Percentiles rank a stretch among this genome's conserved stretches.
These are phyloP conservation scores for Metellina segmentata DNA, from an alignment of 2,888 invertebrate species.

Conservation along the genomic window DNA sequence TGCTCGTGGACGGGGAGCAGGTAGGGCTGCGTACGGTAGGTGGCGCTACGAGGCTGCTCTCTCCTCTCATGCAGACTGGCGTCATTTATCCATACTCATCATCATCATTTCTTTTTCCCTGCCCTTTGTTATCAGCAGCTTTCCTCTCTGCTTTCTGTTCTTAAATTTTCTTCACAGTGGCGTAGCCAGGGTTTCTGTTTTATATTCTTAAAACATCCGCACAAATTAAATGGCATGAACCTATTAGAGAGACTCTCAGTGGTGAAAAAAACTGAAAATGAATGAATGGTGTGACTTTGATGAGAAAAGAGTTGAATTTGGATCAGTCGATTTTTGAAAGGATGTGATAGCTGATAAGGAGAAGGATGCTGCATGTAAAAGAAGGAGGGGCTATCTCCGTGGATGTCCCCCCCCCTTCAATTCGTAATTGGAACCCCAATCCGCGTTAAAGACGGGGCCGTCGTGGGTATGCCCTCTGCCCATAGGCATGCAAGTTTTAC, in stretches of 20 bases:
- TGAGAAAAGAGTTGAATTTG: neutral
- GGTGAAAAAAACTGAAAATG: neutral
- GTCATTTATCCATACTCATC: conserved; percentile 71
- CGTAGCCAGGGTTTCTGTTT: neutral
- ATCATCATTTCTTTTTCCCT: conserved; percentile 38
- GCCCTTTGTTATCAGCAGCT: conserved; percentile 7
- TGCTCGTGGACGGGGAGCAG: conserved; percentile 96
- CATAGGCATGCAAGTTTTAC: too few relatives aligned
- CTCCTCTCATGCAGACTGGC: conserved; percentile 70
- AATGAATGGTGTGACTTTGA: neutral
- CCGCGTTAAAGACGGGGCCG: too few relatives aligned
- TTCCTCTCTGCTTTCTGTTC: conserved; percentile 7
- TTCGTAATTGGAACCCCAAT: too few relatives aligned
- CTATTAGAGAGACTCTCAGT: neutral
- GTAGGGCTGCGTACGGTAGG: conserved; percentile 98
- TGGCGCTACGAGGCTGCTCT: conserved; percentile 81
- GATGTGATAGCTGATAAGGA: too few relatives aligned
- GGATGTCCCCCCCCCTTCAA: too few relatives aligned
- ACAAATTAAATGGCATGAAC: neutral
- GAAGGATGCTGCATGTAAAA: too few relatives aligned
- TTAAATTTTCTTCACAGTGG: neutral
- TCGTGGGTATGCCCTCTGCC: too few relatives aligned
- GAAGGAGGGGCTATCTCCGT: too few relatives aligned
- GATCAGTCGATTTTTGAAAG: neutral
- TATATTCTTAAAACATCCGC: neutral